A percentile compares a stretch with the other conserved stretches of the same genome.
phyloP scores from a whole-genome alignment of 2,113 vertebrate genomes.

The Numida meleagris region DNA sequence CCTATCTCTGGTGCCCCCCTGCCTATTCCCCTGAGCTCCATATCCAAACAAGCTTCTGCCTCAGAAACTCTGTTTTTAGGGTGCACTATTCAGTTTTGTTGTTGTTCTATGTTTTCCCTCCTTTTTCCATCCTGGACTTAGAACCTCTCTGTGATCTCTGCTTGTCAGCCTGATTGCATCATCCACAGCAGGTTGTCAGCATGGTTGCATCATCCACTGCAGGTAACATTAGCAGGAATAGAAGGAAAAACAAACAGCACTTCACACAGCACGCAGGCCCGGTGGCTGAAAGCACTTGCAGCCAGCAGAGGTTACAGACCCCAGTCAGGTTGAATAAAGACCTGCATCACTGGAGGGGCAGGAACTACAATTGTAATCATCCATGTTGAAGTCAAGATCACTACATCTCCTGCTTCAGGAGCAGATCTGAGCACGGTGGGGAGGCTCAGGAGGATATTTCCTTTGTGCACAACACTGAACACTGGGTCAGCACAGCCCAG shows the following conservation, averaged over 20 bases:
- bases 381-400: conserved; percentile 18
- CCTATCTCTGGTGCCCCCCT: not conserved
- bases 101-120: not conserved
- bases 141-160: not conserved
- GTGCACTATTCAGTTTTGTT: rapidly evolving
- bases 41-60: not conserved
- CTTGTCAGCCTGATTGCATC: not conserved
- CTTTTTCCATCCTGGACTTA: conserved; percentile 20
- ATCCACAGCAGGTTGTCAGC: too few species aligned
- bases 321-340: conserved; percentile 54
- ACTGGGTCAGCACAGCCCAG: not conserved
- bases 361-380: not conserved
- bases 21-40: not conserved
- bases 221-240: conserved; percentile 34
- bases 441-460: not conserved
- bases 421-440: not conserved
- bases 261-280: not conserved
- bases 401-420: not conserved
- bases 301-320: conserved; percentile 39
- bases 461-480: not conserved
- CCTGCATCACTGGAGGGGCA: conserved; percentile 40
- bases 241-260: conserved; percentile 38
- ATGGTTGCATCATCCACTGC: conserved; percentile 25
- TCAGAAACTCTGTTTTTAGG: not conserved
- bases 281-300: not conserved